Conservation (phyloP, 2,888 invertebrate species). For the Amiota minor region DNA sequence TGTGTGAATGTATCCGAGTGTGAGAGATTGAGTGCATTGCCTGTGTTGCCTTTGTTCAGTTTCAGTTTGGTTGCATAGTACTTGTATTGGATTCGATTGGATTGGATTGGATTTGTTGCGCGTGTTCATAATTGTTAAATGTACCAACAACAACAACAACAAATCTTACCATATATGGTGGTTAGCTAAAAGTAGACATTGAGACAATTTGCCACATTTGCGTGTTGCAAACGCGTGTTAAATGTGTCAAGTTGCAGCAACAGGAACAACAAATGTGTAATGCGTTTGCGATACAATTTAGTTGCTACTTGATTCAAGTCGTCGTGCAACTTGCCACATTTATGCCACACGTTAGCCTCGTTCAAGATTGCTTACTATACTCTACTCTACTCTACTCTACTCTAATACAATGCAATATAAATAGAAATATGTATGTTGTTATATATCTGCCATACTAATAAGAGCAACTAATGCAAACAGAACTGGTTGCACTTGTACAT, state of each 20-base stretch:
- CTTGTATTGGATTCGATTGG: background rate
- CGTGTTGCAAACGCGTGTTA: conserved; percentile 26
- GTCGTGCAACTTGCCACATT: conserved; percentile 3
- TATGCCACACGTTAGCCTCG: conserved; percentile 9
- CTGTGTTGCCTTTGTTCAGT: background rate
- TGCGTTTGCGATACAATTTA: background rate
- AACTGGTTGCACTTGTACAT: too few species aligned
- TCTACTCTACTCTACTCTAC: too few species aligned
- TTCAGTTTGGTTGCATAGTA: background rate
- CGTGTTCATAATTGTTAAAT: conserved; percentile 37
- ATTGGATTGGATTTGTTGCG: conserved; percentile 6
- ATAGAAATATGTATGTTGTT: too few species aligned
- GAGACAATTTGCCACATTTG: conserved; percentile 30
- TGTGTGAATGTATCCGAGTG: background rate
- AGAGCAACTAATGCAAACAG: too few species aligned
- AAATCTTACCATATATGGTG: background rate
- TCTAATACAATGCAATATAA: too few species aligned
- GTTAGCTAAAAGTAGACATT: background rate
- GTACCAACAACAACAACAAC: conserved; percentile 15
- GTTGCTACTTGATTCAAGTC: background rate
- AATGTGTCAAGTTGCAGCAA: conserved; percentile 14
- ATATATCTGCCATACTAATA: too few species aligned
- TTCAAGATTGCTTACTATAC: background rate
- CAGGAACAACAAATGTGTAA: background rate
- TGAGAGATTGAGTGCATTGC: background rate